phyloP scores from a whole-genome alignment of 1,140 invertebrate species.

The Conus betulinus region DNA sequence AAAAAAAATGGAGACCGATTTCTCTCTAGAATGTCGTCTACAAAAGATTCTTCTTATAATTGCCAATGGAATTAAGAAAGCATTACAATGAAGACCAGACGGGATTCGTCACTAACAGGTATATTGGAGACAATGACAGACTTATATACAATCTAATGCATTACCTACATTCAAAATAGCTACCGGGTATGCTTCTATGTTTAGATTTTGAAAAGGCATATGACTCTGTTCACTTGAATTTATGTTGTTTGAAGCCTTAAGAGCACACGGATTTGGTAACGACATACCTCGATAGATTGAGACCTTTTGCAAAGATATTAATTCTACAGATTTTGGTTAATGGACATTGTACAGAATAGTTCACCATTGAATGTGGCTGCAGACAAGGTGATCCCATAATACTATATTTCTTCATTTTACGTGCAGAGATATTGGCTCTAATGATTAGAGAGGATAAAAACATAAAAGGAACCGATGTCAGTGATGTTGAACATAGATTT shows the following conservation, averaged over 20 bases:
- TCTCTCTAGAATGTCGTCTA: neutral
- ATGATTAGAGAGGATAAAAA: neutral
- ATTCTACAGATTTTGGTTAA: neutral
- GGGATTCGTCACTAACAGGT: neutral
- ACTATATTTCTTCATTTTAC: neutral
- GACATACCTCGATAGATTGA: neutral
- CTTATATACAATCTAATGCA: neutral
- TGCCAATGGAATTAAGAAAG: neutral
- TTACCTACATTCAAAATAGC: neutral
- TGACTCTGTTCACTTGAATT: neutral
- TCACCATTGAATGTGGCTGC: neutral
- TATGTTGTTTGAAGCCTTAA: neutral
- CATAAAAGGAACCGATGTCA: neutral
- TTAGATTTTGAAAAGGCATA: slow-evolving; percentile 1
- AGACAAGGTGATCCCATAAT: neutral
- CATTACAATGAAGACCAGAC: neutral
- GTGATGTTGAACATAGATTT: neutral
- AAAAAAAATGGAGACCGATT: neutral
- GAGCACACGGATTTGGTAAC: neutral
- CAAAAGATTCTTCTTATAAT: neutral
- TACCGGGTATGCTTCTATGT: neutral
- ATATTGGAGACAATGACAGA: neutral
- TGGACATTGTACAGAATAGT: neutral
- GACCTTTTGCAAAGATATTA: neutral
- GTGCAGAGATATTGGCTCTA: neutral